These are phyloP conservation scores for Adrianichthys oophorus DNA, from an alignment of 2,797 vertebrate genomes.

Conservation along the genomic window DNA sequence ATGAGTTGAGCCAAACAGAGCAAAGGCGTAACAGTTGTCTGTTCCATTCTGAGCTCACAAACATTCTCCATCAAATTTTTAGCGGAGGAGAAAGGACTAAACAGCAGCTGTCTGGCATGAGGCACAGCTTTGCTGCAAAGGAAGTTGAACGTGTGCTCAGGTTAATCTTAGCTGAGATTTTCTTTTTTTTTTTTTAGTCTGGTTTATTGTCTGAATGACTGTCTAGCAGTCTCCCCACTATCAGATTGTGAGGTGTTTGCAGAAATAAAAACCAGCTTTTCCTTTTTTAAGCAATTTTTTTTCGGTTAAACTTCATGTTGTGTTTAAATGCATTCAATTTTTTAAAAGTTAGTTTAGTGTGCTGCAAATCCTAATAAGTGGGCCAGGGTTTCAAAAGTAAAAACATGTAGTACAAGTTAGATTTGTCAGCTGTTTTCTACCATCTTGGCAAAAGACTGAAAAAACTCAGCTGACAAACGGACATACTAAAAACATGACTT, in stretches of 20 bases:
- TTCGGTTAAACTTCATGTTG: not conserved
- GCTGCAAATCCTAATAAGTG: too few relatives aligned
- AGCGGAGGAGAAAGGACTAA: conserved; percentile 47
- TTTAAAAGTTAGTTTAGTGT: too few relatives aligned
- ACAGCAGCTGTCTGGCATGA: conserved; percentile 49
- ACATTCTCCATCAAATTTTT: conserved; percentile 43
- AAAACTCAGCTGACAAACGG: too few relatives aligned
- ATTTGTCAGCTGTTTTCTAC: too few relatives aligned
- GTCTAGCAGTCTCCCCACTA: not conserved
- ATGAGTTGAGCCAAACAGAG: conserved; percentile 44
- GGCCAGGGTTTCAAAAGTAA: too few relatives aligned
- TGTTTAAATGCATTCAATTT: too few relatives aligned
- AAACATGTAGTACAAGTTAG: too few relatives aligned
- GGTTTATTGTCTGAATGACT: not conserved
- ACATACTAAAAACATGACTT: too few relatives aligned
- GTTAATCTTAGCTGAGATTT: not conserved
- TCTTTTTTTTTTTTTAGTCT: not conserved
- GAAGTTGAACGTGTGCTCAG: not conserved
- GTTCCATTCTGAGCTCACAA: conserved; percentile 42
- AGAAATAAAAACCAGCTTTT: not conserved
- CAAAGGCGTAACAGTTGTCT: conserved; percentile 52
- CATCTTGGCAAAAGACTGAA: too few relatives aligned
- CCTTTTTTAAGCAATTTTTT: too few relatives aligned
- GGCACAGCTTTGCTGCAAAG: conserved; percentile 32
- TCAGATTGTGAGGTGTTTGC: not conserved